Evolutionary conservation across 2,888 invertebrate species (phyloP).

Genomic region (Synanthedon vespiformis): DNA sequence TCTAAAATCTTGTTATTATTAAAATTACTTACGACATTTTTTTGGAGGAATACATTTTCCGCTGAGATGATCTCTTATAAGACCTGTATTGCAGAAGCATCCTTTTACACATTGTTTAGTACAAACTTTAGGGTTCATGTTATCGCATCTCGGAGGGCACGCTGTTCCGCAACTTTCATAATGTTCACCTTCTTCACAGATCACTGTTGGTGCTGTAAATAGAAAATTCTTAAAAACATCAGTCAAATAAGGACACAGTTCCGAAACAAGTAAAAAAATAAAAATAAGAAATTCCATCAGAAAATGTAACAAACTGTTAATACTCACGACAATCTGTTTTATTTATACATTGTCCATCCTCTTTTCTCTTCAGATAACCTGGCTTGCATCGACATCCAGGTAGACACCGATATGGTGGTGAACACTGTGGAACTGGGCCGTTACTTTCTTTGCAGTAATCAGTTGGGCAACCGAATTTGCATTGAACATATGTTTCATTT

Average conservation of each 20-base stretch:
- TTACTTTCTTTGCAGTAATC: conserved; percentile 22
- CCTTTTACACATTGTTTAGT: conserved; percentile 1
- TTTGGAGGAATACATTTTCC: background rate
- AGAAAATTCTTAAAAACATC: no score
- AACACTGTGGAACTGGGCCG: conserved; percentile 12
- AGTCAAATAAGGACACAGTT: no score
- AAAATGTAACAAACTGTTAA: background rate
- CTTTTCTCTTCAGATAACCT: conserved; percentile 16
- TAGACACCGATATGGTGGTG: conserved; percentile 15
- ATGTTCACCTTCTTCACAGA: background rate
- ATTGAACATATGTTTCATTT: conserved; percentile 15
- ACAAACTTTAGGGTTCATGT: conserved; percentile 1
- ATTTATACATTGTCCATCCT: conserved; percentile 20
- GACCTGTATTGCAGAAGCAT: conserved; percentile 1
- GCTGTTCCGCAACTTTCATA: conserved; percentile 4
- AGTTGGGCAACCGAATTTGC: conserved; percentile 12
- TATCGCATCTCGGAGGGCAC: conserved; percentile 5
- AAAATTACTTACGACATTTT: background rate
- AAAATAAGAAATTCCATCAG: no score
- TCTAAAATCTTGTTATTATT: no score
- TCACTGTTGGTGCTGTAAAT: background rate
- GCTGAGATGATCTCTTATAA: background rate
- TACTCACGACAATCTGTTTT: conserved; percentile 23
- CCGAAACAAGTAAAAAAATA: no score
- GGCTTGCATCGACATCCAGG: conserved; percentile 24